phyloP scores from a whole-genome alignment of 2,113 vertebrate species.

The Dasyprocta punctata region DNA sequence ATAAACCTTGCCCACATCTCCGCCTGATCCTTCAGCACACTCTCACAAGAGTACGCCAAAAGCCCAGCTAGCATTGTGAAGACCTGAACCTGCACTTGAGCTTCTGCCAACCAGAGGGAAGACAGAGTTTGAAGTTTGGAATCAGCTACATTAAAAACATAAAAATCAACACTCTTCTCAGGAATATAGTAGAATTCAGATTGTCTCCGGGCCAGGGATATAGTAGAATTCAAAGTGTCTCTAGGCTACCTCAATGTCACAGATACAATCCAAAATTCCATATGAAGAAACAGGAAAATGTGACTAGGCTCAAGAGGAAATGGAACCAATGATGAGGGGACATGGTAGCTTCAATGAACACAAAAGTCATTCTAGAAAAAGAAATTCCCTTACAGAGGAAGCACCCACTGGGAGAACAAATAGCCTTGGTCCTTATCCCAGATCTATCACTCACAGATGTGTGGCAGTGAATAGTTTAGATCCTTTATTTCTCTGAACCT shows the following conservation, averaged over 20 bases:
- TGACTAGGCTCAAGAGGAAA: not conserved
- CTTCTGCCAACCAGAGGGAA: not conserved
- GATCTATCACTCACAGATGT: not conserved
- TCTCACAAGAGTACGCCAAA: not conserved
- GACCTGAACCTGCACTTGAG: not conserved
- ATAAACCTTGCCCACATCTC: not conserved
- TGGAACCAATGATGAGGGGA: not conserved
- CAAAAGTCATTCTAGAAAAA: not conserved
- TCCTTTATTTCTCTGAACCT: not conserved
- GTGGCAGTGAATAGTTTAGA: not conserved
- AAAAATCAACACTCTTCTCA: not conserved
- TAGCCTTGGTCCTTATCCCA: not conserved
- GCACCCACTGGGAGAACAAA: not conserved
- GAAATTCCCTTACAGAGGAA: not conserved
- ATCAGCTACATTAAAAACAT: not conserved
- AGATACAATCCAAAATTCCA: not conserved
- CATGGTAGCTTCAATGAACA: not conserved
- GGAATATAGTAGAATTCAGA: constrained; percentile 21
- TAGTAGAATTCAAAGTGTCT: constrained; percentile 23
- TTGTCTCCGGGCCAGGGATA: not conserved
- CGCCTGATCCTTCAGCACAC: not conserved
- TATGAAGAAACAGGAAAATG: not conserved
- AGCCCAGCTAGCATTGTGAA: not conserved
- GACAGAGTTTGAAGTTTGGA: not conserved
- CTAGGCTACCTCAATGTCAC: not conserved